These are phyloP conservation scores for Drosophila bipectinata DNA, from an alignment of 1,140 invertebrate genomes.

Conservation along the genomic window DNA sequence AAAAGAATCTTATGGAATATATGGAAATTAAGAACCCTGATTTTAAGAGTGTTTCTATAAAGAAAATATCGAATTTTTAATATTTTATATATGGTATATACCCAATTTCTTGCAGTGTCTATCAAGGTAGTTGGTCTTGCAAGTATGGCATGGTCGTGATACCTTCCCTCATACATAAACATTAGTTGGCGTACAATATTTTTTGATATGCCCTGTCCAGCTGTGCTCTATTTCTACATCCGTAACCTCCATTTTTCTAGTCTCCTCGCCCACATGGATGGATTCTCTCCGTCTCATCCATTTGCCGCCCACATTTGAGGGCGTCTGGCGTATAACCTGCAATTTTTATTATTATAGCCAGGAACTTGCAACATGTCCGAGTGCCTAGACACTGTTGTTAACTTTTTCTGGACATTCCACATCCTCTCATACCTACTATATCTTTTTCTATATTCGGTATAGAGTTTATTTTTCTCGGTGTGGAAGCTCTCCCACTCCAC, in stretches of 20 bases:
- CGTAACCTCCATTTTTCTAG: neutral
- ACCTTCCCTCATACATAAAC: slow-evolving; percentile 62
- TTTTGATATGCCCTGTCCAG: slow-evolving; percentile 75
- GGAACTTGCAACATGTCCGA: slow-evolving; percentile 59
- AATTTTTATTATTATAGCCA: slow-evolving; percentile 73
- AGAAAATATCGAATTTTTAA: neutral
- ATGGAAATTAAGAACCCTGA: no score
- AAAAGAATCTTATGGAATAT: no score
- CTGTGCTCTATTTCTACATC: slow-evolving; percentile 30
- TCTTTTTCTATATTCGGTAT: no score
- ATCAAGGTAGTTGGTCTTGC: neutral
- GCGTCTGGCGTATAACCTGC: slow-evolving; percentile 59
- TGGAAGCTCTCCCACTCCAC: no score
- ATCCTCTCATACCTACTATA: neutral
- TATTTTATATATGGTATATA: no score
- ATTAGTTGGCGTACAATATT: slow-evolving; percentile 66
- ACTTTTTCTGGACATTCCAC: slow-evolving; percentile 36
- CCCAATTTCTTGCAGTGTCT: neutral
- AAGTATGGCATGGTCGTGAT: neutral
- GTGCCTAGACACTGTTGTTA: slow-evolving; percentile 62
- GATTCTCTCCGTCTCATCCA: no score
- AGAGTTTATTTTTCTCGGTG: no score
- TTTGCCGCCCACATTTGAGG: slow-evolving; percentile 12
- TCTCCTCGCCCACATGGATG: neutral
- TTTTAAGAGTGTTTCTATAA: neutral